phyloP scores from a whole-genome alignment of 2,113 vertebrate genomes.

The Gymnocephalus cernua region DNA sequence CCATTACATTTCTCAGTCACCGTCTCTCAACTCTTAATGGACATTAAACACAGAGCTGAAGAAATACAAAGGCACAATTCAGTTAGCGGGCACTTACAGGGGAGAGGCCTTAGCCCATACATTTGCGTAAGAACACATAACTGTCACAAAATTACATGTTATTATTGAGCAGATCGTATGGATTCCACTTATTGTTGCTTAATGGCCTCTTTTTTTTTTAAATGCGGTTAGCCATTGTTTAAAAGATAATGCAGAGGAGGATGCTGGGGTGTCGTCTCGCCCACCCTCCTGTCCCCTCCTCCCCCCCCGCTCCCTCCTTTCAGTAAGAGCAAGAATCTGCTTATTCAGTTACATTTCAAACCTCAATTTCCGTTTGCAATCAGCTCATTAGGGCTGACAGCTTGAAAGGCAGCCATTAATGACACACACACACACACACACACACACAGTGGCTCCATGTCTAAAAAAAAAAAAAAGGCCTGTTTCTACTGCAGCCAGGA shows the following conservation, averaged over 20 bases:
- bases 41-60: conserved; percentile 82
- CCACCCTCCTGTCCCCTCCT: conserved; percentile 4
- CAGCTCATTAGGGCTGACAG: conserved; percentile 67
- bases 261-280: conserved; percentile 33
- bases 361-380: conserved; percentile 72
- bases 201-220: conserved; percentile 68
- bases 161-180: conserved; percentile 79
- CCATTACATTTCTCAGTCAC: conserved; percentile 72
- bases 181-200: conserved; percentile 78
- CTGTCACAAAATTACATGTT: conserved; percentile 82
- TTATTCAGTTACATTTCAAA: conserved; percentile 79
- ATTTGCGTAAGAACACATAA: conserved; percentile 85
- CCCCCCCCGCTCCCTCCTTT: conserved; percentile 7
- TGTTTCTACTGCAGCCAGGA: conserved; percentile 40
- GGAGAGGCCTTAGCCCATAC: conserved; percentile 71
- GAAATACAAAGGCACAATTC: conserved; percentile 79
- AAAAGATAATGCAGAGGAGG: conserved; percentile 61
- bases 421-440: conserved; percentile 23
- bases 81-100: conserved; percentile 85
- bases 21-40: conserved; percentile 80
- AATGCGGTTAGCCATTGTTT: conserved; percentile 59
- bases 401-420: conserved; percentile 71
- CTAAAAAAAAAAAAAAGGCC: conserved; percentile 37
- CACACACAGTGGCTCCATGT: conserved; percentile 23
- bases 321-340: conserved; percentile 62